Evolutionary conservation across 64 coral and sea anemone genomes (phyloP).

Genomic region (Porites lutea): DNA sequence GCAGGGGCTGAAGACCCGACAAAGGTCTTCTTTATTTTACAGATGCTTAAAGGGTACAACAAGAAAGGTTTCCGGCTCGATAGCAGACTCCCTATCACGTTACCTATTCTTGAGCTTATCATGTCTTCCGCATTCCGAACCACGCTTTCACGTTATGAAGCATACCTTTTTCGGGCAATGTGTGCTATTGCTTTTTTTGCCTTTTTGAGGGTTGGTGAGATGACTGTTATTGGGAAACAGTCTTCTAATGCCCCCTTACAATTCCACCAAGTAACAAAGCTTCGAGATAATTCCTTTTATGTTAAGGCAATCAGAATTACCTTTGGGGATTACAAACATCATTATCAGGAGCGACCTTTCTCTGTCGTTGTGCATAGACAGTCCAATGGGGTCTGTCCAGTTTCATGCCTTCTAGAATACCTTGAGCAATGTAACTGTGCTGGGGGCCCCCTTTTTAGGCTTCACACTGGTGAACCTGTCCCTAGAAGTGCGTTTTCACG

Average conservation of each 20-base stretch:
- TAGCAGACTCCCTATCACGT: not conserved
- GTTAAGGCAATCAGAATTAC: conserved; percentile 9
- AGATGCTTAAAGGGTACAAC: conserved; percentile 63
- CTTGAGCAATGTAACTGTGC: not conserved
- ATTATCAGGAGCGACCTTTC: conserved; percentile 50
- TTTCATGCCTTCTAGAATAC: conserved; percentile 44
- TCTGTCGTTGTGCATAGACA: conserved; percentile 16
- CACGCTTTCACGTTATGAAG: conserved; percentile 24
- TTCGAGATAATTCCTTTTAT: not conserved
- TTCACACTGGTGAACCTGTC: not conserved
- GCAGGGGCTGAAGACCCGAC: conserved; percentile 24
- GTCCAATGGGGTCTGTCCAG: conserved; percentile 30
- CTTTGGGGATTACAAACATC: conserved; percentile 68
- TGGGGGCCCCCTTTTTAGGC: conserved; percentile 26
- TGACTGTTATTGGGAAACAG: conserved; percentile 3
- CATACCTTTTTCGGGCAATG: conserved; percentile 60
- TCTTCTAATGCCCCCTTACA: conserved; percentile 2
- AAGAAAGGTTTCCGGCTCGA: conserved; percentile 30
- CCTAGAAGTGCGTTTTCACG: conserved; percentile 19
- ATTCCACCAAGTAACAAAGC: not conserved
- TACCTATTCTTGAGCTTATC: not conserved
- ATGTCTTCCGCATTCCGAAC: not conserved
- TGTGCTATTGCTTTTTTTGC: conserved; percentile 18
- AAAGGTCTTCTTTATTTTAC: conserved; percentile 41
- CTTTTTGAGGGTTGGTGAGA: conserved; percentile 47